Evolutionary conservation across 2,113 vertebrate species (phyloP).

Genomic region (Raphicerus campestris): DNA sequence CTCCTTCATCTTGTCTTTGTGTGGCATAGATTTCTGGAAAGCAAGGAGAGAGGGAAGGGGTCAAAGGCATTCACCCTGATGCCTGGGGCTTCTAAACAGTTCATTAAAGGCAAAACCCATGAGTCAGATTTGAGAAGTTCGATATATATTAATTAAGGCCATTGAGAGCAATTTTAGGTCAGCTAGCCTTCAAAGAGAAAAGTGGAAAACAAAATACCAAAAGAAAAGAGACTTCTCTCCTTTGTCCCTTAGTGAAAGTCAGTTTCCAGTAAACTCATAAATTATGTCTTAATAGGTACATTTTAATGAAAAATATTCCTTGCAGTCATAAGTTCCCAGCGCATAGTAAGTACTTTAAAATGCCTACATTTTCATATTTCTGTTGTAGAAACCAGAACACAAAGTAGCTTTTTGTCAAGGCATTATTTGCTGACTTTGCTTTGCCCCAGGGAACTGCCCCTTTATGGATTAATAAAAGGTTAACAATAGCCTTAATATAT

Average conservation of each 20-base stretch:
- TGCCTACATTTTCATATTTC: not conserved
- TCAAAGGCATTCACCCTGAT: not conserved
- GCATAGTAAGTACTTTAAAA: conserved; percentile 43
- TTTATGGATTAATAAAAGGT: conserved; percentile 50
- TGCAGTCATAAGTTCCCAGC: not conserved
- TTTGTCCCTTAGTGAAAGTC: not conserved
- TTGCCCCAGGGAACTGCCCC: not conserved
- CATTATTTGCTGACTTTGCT: conserved; percentile 15
- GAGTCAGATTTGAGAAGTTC: not conserved
- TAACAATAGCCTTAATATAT: conserved; percentile 32
- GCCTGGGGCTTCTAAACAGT: not conserved
- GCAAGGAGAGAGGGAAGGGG: not conserved
- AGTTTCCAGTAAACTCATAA: conserved; percentile 13
- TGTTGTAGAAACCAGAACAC: not conserved
- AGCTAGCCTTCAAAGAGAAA: conserved; percentile 1
- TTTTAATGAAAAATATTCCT: conserved; percentile 1
- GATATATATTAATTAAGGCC: not conserved
- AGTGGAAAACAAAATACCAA: not conserved
- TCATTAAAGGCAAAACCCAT: not conserved
- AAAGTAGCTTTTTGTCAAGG: conserved; percentile 13
- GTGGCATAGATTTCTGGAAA: not conserved
- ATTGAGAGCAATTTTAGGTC: not conserved
- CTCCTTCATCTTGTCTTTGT: not conserved
- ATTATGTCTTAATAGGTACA: not conserved
- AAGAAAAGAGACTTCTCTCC: not conserved